A percentile compares a stretch with the other conserved stretches of the same genome.
phyloP scores from a whole-genome alignment of 2,797 vertebrate genomes.

The Melanotaenia boesemani region DNA sequence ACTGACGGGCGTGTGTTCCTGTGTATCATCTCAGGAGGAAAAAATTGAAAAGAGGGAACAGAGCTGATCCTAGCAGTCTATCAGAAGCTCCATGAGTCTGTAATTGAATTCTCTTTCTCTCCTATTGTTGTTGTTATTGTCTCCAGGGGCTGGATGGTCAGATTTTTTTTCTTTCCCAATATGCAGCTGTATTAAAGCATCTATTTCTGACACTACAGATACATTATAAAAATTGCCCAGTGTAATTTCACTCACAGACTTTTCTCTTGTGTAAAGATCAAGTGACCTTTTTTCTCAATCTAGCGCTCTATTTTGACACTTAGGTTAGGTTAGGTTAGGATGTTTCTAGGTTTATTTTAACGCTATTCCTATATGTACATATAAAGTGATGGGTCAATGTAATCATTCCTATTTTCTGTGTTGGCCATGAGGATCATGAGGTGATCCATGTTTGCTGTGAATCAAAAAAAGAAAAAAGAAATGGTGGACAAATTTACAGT shows the following conservation, averaged over 20 bases:
- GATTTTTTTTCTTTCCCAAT: slow-evolving; percentile 39
- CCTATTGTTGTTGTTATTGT: slow-evolving; percentile 72
- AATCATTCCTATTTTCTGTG: not conserved
- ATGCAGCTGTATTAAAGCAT: slow-evolving; percentile 32
- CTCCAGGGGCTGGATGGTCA: slow-evolving; percentile 63
- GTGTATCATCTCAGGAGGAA: slow-evolving; percentile 54
- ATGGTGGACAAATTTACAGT: not conserved
- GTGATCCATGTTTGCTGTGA: not conserved
- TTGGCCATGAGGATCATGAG: not conserved
- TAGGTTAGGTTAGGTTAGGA: not conserved
- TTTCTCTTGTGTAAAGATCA: slow-evolving; percentile 20
- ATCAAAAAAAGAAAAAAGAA: not conserved
- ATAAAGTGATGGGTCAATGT: not conserved
- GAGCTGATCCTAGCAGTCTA: slow-evolving; percentile 71
- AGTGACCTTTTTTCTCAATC: slow-evolving; percentile 4
- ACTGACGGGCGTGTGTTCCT: slow-evolving; percentile 36
- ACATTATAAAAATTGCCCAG: slow-evolving; percentile 14
- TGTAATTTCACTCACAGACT: slow-evolving; percentile 3
- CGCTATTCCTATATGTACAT: not conserved
- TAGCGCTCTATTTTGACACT: not conserved
- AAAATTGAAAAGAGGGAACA: slow-evolving; percentile 47
- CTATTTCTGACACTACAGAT: slow-evolving; percentile 16
- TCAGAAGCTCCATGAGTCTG: slow-evolving; percentile 68
- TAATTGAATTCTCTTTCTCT: slow-evolving; percentile 76
- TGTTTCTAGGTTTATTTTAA: slow-evolving; percentile 4